Conservation (phyloP, 1,140 invertebrate species). For the Caerostris darwini region DNA sequence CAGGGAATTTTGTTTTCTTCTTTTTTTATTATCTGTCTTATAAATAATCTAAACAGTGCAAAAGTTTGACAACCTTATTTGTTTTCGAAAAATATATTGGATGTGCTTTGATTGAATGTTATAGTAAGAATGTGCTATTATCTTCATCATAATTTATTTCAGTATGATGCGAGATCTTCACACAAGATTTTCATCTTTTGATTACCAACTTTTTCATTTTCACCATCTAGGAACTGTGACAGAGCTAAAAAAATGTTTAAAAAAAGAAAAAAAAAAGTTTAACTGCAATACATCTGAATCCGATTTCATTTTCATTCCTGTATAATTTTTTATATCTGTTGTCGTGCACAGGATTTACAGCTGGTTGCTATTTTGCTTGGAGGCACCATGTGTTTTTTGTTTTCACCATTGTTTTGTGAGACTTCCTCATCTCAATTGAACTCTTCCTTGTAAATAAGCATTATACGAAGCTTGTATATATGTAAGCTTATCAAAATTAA, state of each 20-base stretch:
- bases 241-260: too few species aligned
- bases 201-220: not conserved
- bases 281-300: not conserved
- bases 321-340: not conserved
- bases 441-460: conserved; percentile 70
- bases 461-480: conserved; percentile 56
- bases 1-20: conserved; percentile 39
- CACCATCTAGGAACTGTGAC: not conserved
- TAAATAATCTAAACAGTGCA: not conserved
- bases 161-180: not conserved
- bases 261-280: not conserved
- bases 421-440: conserved; percentile 46
- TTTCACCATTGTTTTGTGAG: conserved; percentile 13
- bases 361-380: conserved; percentile 51
- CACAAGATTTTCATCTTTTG: not conserved
- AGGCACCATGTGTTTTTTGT: conserved; percentile 40
- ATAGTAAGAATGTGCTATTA: not conserved
- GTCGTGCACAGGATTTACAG: not conserved
- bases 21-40: not conserved
- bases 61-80: not conserved
- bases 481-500: conserved; percentile 57
- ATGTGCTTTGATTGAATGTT: conserved; percentile 5
- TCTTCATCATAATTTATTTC: conserved; percentile 20
- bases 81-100: not conserved
- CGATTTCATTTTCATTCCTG: conserved; percentile 13